phyloP scores from a whole-genome alignment of 64 coral and sea anemone species.

The Acropora tenuis region DNA sequence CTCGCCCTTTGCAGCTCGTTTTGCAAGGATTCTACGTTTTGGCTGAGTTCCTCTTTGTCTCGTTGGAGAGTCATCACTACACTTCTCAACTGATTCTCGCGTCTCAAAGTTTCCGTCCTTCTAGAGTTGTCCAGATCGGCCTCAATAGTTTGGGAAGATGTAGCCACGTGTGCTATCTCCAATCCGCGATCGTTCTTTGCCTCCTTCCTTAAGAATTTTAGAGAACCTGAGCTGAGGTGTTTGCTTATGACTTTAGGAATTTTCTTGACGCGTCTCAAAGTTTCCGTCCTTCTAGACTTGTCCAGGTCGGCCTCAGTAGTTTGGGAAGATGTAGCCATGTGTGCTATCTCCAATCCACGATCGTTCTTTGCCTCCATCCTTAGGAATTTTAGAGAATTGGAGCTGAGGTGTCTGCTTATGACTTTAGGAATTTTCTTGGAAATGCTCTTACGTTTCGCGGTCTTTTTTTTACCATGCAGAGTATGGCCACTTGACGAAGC shows the following conservation, averaged over 20 bases:
- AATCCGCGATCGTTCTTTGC: not conserved
- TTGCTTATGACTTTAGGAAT: conserved; percentile 5
- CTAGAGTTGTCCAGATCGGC: not conserved
- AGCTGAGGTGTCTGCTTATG: conserved; percentile 12
- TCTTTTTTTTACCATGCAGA: not conserved
- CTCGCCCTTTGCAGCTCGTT: conserved; percentile 10
- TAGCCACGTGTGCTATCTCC: not conserved
- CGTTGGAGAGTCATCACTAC: conserved; percentile 11
- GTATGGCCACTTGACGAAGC: not conserved
- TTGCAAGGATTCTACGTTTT: not conserved
- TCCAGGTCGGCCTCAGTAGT: not conserved
- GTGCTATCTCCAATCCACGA: not conserved
- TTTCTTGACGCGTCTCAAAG: not conserved
- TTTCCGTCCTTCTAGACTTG: too few species aligned
- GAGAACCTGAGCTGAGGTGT: not conserved
- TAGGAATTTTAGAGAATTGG: not conserved
- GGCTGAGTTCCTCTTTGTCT: conserved; percentile 18
- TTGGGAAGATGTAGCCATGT: not conserved
- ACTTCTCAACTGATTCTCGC: conserved; percentile 1
- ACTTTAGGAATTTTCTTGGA: not conserved
- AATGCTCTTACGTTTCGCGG: not conserved
- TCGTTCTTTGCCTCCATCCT: not conserved
- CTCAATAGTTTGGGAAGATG: not conserved
- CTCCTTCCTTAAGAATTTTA: not conserved
- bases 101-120: not conserved